Evolutionary conservation across 2,113 vertebrate species (phyloP).

Genomic region (Saccopteryx leptura): DNA sequence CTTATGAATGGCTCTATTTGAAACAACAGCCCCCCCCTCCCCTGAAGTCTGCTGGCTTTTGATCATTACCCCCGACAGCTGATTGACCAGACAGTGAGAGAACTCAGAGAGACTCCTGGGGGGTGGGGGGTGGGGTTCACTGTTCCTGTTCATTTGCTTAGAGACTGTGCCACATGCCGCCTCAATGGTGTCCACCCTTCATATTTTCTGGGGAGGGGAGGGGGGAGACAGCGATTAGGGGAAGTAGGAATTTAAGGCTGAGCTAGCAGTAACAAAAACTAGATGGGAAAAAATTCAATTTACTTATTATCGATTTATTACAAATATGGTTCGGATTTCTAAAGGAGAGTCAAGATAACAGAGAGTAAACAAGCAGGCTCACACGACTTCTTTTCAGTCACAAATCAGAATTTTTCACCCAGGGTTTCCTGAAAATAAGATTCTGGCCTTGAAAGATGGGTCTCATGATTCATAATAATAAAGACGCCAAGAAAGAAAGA

Average conservation of each 20-base stretch:
- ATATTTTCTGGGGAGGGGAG: neutral
- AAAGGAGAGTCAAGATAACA: neutral
- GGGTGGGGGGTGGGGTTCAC: neutral
- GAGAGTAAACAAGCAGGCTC: neutral
- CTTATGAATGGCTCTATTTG: neutral
- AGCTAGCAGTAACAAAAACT: neutral
- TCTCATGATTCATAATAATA: slow-evolving; percentile 4
- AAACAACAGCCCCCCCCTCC: neutral
- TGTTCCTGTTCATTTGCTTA: neutral
- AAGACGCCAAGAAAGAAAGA: slow-evolving; percentile 8
- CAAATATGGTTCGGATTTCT: neutral
- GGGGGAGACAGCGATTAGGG: neutral
- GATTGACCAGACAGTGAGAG: neutral
- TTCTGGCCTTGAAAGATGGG: neutral
- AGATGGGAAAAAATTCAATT: neutral
- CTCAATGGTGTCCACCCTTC: neutral
- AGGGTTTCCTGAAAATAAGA: neutral
- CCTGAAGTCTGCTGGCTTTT: neutral
- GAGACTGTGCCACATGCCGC: too few relatives aligned
- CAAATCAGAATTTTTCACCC: neutral
- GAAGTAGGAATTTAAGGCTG: neutral
- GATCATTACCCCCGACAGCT: neutral
- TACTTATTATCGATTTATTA: neutral
- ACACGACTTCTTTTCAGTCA: neutral
- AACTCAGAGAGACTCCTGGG: neutral